These are phyloP conservation scores for Enteromius argenteus DNA, from an alignment of 2,797 vertebrate genomes.

Conservation along the genomic window DNA sequence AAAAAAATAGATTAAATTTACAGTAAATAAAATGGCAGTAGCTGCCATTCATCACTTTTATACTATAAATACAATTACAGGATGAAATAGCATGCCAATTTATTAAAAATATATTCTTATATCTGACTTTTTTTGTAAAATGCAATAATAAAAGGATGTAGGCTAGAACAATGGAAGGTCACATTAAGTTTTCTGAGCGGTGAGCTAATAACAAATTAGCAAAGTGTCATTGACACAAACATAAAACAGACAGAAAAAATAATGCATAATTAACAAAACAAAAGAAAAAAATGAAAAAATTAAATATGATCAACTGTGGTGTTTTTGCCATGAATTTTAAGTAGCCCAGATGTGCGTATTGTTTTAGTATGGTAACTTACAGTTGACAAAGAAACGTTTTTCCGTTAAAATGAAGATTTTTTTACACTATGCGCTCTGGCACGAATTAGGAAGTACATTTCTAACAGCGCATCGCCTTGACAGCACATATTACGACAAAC, in stretches of 20 bases:
- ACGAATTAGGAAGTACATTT: conserved; percentile 7
- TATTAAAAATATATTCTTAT: background rate
- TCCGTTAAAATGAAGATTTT: background rate
- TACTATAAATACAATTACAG: background rate
- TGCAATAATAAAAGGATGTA: background rate
- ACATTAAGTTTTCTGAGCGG: background rate
- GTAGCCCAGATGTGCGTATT: background rate
- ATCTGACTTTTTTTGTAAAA: background rate
- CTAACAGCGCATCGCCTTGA: background rate
- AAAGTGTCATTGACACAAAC: background rate
- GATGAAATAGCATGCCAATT: background rate
- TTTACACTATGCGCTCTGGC: background rate
- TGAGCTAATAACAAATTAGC: background rate
- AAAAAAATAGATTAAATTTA: background rate
- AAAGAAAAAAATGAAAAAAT: background rate
- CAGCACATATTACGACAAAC: conserved; percentile 14
- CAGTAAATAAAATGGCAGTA: background rate
- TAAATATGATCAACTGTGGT: background rate
- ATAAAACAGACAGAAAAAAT: background rate
- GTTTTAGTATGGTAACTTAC: background rate
- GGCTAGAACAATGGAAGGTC: background rate
- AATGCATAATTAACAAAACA: background rate
- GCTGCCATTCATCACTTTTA: background rate
- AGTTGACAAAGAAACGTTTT: background rate
- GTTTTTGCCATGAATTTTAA: background rate